phyloP scores from a whole-genome alignment of 2,797 vertebrate species.

The Halcyon smyrnensis region DNA sequence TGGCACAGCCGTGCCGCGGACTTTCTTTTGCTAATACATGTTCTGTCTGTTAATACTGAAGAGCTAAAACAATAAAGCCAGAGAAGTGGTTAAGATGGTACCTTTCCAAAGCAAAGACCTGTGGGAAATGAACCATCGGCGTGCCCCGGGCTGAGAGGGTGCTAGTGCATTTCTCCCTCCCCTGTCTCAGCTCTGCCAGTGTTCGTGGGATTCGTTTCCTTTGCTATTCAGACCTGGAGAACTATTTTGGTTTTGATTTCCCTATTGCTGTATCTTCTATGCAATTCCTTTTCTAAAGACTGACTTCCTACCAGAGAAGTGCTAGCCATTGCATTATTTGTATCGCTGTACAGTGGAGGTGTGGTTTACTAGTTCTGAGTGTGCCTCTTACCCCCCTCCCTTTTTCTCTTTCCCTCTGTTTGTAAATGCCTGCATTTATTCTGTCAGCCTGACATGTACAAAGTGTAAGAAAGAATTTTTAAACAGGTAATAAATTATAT shows the following conservation, averaged over 20 bases:
- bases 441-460: conserved; percentile 90
- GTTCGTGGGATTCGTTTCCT: conserved; percentile 36
- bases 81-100: not conserved
- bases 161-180: not conserved
- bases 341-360: conserved; percentile 86
- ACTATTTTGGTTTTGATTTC: conserved; percentile 73
- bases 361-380: conserved; percentile 82
- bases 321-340: conserved; percentile 81
- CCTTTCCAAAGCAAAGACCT: not conserved
- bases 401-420: conserved; percentile 84
- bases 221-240: conserved; percentile 63
- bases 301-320: conserved; percentile 78
- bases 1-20: not conserved
- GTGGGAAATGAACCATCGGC: not conserved
- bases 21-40: not conserved
- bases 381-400: conserved; percentile 77
- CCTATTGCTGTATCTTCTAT: conserved; percentile 91
- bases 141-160: not conserved
- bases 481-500: conserved; percentile 99
- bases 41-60: not conserved
- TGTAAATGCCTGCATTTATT: conserved; percentile 92
- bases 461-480: conserved; percentile 99
- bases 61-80: not conserved
- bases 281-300: conserved; percentile 91
- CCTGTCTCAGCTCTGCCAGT: conserved; percentile 20